Conservation (phyloP, 2,797 vertebrate genomes). For the Columba guinea region DNA sequence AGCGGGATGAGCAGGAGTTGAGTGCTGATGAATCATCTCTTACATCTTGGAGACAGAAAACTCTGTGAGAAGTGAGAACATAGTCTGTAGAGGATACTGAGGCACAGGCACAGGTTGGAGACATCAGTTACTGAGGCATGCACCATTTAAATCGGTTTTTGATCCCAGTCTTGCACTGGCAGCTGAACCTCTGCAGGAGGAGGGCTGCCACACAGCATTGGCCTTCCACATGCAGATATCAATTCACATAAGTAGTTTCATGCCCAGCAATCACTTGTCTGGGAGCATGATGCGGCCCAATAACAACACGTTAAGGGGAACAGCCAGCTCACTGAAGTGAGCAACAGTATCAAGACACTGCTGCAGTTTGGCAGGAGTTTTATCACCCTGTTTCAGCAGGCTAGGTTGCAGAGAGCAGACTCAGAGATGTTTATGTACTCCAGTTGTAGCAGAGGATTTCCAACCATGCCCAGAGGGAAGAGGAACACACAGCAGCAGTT, state of each 20-base stretch:
- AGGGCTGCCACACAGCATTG: not conserved
- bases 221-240: not conserved
- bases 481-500: not conserved
- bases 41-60: not conserved
- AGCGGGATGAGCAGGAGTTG: not conserved
- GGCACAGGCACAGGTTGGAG: not conserved
- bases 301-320: not conserved
- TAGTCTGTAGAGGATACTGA: not conserved
- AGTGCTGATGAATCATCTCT: not conserved
- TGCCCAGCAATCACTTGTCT: not conserved
- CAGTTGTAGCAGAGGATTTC: not conserved
- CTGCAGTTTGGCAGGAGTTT: not conserved
- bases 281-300: not conserved
- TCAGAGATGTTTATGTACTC: not conserved
- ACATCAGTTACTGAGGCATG: not conserved
- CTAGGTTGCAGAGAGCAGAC: not conserved
- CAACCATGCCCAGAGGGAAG: not conserved
- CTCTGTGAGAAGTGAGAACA: not conserved
- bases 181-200: not conserved
- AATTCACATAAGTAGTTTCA: not conserved
- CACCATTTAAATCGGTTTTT: not conserved
- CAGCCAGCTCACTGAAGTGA: not conserved
- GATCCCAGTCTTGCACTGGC: not conserved
- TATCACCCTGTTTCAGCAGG: not conserved
- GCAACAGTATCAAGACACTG: not conserved